Percentiles rank a stretch among this genome's conserved stretches.
Evolutionary conservation across 2,113 vertebrate species (phyloP).

Genomic region (Scytalopus superciliaris): DNA sequence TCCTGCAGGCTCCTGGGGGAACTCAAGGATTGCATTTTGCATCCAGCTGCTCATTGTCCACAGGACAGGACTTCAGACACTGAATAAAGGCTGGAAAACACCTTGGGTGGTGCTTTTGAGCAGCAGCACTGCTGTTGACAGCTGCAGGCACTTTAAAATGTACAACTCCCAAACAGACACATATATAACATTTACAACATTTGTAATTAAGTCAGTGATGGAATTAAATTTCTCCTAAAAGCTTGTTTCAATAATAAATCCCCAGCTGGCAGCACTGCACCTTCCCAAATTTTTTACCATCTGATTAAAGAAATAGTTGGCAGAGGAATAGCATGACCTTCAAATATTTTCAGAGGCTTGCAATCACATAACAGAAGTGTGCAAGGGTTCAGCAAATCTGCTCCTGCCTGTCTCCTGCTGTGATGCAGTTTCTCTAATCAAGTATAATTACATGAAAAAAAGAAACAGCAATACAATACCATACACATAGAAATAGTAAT

Average conservation of each 20-base stretch:
- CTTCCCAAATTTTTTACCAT: not conserved
- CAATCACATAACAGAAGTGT: not conserved
- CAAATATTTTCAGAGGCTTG: not conserved
- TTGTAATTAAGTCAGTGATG: conserved; percentile 28
- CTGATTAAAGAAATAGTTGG: not conserved
- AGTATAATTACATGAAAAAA: conserved; percentile 20
- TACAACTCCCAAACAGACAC: not conserved
- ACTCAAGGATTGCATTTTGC: not conserved
- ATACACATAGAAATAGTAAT: not conserved
- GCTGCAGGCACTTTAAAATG: not conserved
- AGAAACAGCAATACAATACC: not conserved
- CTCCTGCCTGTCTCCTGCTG: conserved; percentile 25
- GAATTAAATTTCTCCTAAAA: conserved; percentile 44
- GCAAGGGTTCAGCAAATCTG: not conserved
- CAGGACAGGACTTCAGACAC: not conserved
- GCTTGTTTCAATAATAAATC: not conserved
- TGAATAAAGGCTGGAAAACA: not conserved
- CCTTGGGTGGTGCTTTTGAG: not conserved
- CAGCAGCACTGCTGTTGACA: not conserved
- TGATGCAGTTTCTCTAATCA: conserved; percentile 34
- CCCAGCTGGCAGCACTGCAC: not conserved
- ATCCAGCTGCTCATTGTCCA: not conserved
- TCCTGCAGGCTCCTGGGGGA: not conserved
- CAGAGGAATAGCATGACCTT: conserved; percentile 14
- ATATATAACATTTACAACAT: not conserved